phyloP scores from a whole-genome alignment of 2,888 invertebrate species.

The Athrips mouffetella region DNA sequence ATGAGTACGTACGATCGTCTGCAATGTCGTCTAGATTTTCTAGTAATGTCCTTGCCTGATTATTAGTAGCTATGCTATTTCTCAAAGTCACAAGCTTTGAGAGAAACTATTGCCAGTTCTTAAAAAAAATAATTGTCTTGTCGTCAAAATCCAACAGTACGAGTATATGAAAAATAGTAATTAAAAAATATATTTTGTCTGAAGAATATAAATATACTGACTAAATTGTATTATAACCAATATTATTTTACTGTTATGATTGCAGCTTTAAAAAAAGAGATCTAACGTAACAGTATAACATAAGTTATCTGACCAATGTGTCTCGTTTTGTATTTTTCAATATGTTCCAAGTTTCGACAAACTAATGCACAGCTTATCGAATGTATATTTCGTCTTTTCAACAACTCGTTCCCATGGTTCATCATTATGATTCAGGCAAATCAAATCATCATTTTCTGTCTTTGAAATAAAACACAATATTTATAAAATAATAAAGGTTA shows the following conservation, averaged over 20 bases:
- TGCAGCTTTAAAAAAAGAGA: neutral
- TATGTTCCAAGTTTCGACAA: constrained; percentile 11
- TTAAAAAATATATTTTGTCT: neutral
- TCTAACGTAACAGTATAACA: neutral
- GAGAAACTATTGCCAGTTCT: constrained; percentile 10
- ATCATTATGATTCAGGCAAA: constrained; percentile 10
- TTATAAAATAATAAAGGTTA: no score
- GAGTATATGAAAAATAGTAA: constrained; percentile 5
- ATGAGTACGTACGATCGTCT: no score
- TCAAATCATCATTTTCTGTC: constrained; percentile 6
- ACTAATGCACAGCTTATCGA: constrained; percentile 1
- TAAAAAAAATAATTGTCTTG: constrained; percentile 6
- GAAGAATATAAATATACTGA: neutral
- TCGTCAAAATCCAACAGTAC: constrained; percentile 7
- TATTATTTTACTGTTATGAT: neutral
- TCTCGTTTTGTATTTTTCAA: constrained; percentile 11
- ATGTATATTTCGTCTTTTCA: constrained; percentile 8
- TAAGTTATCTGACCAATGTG: constrained; percentile 3
- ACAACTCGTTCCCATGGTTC: constrained; percentile 11
- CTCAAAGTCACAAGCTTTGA: constrained; percentile 4
- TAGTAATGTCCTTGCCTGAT: neutral
- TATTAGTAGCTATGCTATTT: neutral
- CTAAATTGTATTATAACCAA: neutral
- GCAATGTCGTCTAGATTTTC: no score
- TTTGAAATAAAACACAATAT: constrained; percentile 5